Evolutionary conservation across 2,113 vertebrate genomes (phyloP).

Genomic region (Ophiodon elongatus): DNA sequence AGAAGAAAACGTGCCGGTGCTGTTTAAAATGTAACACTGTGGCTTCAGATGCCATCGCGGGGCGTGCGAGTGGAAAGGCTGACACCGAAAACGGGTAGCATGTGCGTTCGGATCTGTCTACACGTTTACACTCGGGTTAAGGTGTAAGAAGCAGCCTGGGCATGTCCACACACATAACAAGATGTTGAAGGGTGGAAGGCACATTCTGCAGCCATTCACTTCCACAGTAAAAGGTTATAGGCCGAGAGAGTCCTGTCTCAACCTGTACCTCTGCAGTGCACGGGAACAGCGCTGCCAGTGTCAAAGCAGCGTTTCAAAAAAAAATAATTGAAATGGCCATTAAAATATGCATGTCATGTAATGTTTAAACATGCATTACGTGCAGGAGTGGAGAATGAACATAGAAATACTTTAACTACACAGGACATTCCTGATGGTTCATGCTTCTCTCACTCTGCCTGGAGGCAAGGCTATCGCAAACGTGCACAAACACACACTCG

Average conservation of each 20-base stretch:
- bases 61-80: slow-evolving; percentile 48
- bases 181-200: slow-evolving; percentile 20
- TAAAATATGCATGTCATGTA: neutral
- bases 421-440: slow-evolving; percentile 19
- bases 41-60: slow-evolving; percentile 60
- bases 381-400: neutral
- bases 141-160: slow-evolving; percentile 27
- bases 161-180: slow-evolving; percentile 54
- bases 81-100: slow-evolving; percentile 1
- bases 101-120: slow-evolving; percentile 3
- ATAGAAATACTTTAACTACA: slow-evolving; percentile 4
- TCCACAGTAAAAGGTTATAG: neutral
- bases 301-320: neutral
- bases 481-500: slow-evolving; percentile 2
- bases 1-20: slow-evolving; percentile 6
- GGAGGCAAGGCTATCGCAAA: slow-evolving; percentile 5
- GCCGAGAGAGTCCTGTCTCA: slow-evolving; percentile 36
- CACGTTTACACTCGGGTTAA: slow-evolving; percentile 7
- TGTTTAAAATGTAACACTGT: slow-evolving; percentile 49
- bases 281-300: neutral
- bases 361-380: neutral
- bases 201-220: slow-evolving; percentile 27
- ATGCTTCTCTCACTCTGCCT: slow-evolving; percentile 15
- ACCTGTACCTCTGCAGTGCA: slow-evolving; percentile 12
- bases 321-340: neutral